Evolutionary conservation across 1,140 invertebrate species (phyloP).

Genomic region (Zaprionus camerounensis): DNA sequence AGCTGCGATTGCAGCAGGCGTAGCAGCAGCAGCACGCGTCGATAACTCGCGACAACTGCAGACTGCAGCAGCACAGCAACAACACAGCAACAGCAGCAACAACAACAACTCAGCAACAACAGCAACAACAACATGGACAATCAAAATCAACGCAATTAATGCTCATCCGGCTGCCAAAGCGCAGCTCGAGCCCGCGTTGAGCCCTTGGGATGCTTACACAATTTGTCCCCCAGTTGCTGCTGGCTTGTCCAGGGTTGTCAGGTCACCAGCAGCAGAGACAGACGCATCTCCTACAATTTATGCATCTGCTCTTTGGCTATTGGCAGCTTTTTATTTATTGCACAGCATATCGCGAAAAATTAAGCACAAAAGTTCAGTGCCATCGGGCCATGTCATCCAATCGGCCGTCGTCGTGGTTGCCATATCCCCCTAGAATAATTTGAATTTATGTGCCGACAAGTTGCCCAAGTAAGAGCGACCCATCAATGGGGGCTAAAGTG

Average conservation of each 20-base stretch:
- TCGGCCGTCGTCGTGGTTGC: constrained; percentile 3
- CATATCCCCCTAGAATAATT: constrained; percentile 56
- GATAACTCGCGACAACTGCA: constrained; percentile 58
- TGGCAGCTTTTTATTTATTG: neutral
- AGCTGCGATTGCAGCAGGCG: constrained; percentile 62
- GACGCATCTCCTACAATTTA: neutral
- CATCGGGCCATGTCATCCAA: constrained; percentile 64
- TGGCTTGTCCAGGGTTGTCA: constrained; percentile 13
- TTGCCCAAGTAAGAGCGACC: constrained; percentile 50
- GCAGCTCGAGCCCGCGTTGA: constrained; percentile 21
- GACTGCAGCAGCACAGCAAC: constrained; percentile 42
- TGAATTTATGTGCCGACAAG: constrained; percentile 76
- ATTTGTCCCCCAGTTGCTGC: constrained; percentile 1
- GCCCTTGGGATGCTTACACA: constrained; percentile 34
- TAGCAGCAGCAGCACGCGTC: constrained; percentile 58
- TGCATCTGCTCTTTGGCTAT: constrained; percentile 11
- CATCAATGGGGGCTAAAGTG: constrained; percentile 50
- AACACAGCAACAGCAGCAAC: constrained; percentile 46
- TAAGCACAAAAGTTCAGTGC: constrained; percentile 81
- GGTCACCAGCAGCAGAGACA: constrained; percentile 3
- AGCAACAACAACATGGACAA: constrained; percentile 54
- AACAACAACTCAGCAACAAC: constrained; percentile 46
- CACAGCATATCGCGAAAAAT: constrained; percentile 68
- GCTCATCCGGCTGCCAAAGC: constrained; percentile 71
- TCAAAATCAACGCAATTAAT: constrained; percentile 81